Conservation (phyloP, 2,888 invertebrate species). For the Coenonympha arcania region DNA sequence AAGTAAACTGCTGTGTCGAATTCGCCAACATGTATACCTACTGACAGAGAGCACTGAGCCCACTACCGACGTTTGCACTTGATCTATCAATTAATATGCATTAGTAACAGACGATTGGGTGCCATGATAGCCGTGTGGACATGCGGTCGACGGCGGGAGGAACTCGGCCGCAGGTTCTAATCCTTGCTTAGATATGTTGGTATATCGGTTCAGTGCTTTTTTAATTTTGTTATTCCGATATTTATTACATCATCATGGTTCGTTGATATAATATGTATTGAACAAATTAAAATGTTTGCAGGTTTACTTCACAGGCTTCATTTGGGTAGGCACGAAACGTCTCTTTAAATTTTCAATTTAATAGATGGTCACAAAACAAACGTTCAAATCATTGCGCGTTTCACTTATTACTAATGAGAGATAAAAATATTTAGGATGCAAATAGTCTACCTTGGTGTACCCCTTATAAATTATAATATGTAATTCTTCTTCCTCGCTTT, state of each 20-base stretch:
- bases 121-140: constrained; percentile 26
- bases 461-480: too few relatives aligned
- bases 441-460: too few relatives aligned
- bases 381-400: too few relatives aligned
- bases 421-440: too few relatives aligned
- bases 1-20: constrained; percentile 14
- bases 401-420: too few relatives aligned
- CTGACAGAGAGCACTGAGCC: constrained; percentile 20
- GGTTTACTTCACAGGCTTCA: too few relatives aligned
- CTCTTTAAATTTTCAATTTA: too few relatives aligned
- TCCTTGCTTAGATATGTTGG: constrained; percentile 4
- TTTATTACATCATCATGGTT: neutral
- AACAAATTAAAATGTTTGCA: too few relatives aligned
- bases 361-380: too few relatives aligned
- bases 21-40: constrained; percentile 15
- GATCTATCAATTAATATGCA: constrained; percentile 27
- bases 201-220: neutral
- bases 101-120: constrained; percentile 24
- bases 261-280: too few relatives aligned
- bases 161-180: constrained; percentile 18
- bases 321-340: too few relatives aligned
- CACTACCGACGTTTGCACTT: constrained; percentile 24
- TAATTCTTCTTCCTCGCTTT: too few relatives aligned
- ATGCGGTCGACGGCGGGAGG: constrained; percentile 21
- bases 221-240: neutral